phyloP scores from a whole-genome alignment of 2,113 vertebrate genomes.

The Casuarius casuarius region DNA sequence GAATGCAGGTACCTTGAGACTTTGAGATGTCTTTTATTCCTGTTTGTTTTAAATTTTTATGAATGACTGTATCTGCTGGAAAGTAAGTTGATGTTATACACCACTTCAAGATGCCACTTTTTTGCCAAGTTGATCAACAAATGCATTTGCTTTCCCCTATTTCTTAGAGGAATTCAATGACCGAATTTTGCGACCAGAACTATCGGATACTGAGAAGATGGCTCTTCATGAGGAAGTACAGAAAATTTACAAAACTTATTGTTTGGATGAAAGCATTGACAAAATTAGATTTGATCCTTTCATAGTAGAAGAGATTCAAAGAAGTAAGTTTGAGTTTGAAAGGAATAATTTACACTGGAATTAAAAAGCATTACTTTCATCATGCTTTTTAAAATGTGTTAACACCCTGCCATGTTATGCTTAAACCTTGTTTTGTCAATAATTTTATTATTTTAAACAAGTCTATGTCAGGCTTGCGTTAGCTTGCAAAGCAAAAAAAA shows the following conservation, averaged over 20 bases:
- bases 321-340: conserved; percentile 81
- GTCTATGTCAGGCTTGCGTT: background rate
- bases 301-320: conserved; percentile 92
- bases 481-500: background rate
- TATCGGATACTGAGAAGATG: conserved; percentile 87
- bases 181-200: conserved; percentile 90
- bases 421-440: background rate
- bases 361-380: background rate
- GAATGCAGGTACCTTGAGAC: background rate
- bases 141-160: background rate
- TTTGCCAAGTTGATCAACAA: background rate
- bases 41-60: background rate
- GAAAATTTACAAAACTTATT: conserved; percentile 92
- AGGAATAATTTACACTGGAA: background rate
- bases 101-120: background rate
- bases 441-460: background rate
- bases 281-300: conserved; percentile 93
- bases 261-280: conserved; percentile 94
- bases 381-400: background rate
- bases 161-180: conserved; percentile 95
- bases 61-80: background rate
- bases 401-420: background rate
- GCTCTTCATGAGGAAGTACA: conserved; percentile 89
- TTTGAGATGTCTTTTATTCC: background rate
- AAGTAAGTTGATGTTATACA: background rate